phyloP scores from a whole-genome alignment of 2,113 vertebrate genomes.

The Seriola rivoliana region DNA sequence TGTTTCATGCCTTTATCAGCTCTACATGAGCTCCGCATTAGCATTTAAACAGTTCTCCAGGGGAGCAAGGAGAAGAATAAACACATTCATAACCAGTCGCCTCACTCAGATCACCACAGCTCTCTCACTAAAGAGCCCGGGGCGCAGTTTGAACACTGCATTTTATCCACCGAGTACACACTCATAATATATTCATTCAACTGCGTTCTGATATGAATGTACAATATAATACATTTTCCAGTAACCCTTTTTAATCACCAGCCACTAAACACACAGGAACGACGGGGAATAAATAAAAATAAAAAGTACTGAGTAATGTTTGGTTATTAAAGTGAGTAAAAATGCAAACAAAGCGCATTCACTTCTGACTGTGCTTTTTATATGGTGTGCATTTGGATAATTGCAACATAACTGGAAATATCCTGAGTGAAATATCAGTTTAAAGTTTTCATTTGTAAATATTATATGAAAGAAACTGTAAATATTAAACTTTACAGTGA shows the following conservation, averaged over 20 bases:
- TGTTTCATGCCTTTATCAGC: slow-evolving; percentile 25
- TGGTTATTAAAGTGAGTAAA: background rate
- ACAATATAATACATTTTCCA: background rate
- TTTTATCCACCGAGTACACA: background rate
- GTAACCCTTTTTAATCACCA: background rate
- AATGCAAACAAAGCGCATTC: too few relatives aligned
- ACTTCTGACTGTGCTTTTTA: too few relatives aligned
- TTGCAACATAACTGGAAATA: too few relatives aligned
- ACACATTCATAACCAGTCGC: slow-evolving; percentile 32
- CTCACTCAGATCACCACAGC: slow-evolving; percentile 1
- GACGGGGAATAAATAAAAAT: background rate
- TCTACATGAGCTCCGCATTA: slow-evolving; percentile 39
- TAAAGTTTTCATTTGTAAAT: too few relatives aligned
- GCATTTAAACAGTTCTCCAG: slow-evolving; percentile 28
- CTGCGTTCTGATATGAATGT: background rate
- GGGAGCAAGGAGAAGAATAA: slow-evolving; percentile 11
- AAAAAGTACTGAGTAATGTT: background rate
- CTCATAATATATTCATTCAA: slow-evolving; percentile 33
- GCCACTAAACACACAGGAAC: background rate
- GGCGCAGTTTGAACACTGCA: slow-evolving; percentile 12
- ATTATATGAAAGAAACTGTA: too few relatives aligned
- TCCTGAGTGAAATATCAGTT: too few relatives aligned
- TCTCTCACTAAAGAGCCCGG: background rate
- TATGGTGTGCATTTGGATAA: too few relatives aligned
- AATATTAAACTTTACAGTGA: too few relatives aligned